These are phyloP conservation scores for Octodonta nipae DNA, from an alignment of 2,888 invertebrate genomes.

Conservation along the genomic window DNA sequence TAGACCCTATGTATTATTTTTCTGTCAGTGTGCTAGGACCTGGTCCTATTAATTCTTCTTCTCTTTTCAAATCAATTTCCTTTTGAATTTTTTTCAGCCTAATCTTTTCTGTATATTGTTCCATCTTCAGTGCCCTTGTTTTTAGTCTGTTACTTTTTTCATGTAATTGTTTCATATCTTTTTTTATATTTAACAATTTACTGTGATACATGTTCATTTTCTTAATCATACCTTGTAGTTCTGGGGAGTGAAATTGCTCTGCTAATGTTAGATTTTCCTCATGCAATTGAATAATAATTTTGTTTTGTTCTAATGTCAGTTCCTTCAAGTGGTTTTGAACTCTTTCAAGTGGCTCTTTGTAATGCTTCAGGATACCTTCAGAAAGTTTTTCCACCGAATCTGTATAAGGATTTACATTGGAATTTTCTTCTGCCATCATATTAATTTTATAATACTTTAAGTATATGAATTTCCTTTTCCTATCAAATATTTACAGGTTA, in stretches of 20 bases:
- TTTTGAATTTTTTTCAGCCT: slow-evolving; percentile 8
- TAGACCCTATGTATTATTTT: too few relatives aligned
- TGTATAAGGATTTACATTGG: slow-evolving; percentile 9
- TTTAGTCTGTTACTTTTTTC: slow-evolving; percentile 17
- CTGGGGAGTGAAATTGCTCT: slow-evolving; percentile 15
- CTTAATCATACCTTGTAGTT: slow-evolving; percentile 16
- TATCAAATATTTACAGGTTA: too few relatives aligned
- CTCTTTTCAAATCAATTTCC: slow-evolving; percentile 9
- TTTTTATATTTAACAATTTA: slow-evolving; percentile 17
- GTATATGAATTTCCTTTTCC: too few relatives aligned
- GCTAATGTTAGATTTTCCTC: slow-evolving; percentile 17
- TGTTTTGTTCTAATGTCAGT: slow-evolving; percentile 15
- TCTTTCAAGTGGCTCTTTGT: slow-evolving; percentile 12
- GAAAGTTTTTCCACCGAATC: slow-evolving; percentile 9
- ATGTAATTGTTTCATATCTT: slow-evolving; percentile 17
- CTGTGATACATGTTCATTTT: slow-evolving; percentile 17
- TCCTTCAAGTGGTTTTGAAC: slow-evolving; percentile 15
- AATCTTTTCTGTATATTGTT: slow-evolving; percentile 14
- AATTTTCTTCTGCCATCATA: background rate
- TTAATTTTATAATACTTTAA: background rate
- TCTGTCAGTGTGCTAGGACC: slow-evolving; percentile 5
- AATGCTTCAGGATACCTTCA: slow-evolving; percentile 11
- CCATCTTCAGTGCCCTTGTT: slow-evolving; percentile 14
- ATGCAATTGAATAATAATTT: slow-evolving; percentile 14
- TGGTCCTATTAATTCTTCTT: slow-evolving; percentile 10